These are phyloP conservation scores for Cygnus atratus DNA, from an alignment of 2,113 vertebrate species.

Conservation along the genomic window DNA sequence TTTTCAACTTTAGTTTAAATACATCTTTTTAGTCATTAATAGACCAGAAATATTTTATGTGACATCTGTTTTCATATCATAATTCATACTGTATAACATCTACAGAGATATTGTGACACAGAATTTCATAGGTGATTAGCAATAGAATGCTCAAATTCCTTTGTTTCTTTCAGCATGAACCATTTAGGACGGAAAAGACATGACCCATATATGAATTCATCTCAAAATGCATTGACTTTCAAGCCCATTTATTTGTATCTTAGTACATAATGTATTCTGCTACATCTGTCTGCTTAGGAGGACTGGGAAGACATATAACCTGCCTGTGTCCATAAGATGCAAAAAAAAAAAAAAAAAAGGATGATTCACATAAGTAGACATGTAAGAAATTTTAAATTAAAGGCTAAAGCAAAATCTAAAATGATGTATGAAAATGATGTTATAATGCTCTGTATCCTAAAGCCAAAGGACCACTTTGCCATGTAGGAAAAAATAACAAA, in stretches of 20 bases:
- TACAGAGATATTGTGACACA: neutral
- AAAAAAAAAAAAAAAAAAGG: neutral
- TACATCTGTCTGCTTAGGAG: neutral
- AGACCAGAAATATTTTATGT: constrained; percentile 24
- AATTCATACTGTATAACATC: neutral
- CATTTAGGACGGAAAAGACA: constrained; percentile 5
- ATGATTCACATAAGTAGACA: constrained; percentile 23
- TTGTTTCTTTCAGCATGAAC: neutral
- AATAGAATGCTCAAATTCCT: neutral
- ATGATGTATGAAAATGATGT: neutral
- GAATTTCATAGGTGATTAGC: neutral
- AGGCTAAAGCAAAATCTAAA: constrained; percentile 22
- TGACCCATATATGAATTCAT: neutral
- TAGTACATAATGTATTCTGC: neutral
- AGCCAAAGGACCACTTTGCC: neutral
- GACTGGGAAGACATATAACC: neutral
- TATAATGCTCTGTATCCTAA: neutral
- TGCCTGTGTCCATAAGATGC: neutral
- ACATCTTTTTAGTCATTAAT: neutral
- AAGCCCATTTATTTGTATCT: neutral
- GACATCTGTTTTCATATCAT: neutral
- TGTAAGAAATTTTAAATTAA: constrained; percentile 14
- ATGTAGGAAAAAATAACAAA: constrained; percentile 30
- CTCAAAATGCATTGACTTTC: neutral
- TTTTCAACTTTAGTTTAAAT: constrained; percentile 10